These are phyloP conservation scores for Neomorphus geoffroyi DNA, from an alignment of 2,797 vertebrate genomes.

Conservation along the genomic window DNA sequence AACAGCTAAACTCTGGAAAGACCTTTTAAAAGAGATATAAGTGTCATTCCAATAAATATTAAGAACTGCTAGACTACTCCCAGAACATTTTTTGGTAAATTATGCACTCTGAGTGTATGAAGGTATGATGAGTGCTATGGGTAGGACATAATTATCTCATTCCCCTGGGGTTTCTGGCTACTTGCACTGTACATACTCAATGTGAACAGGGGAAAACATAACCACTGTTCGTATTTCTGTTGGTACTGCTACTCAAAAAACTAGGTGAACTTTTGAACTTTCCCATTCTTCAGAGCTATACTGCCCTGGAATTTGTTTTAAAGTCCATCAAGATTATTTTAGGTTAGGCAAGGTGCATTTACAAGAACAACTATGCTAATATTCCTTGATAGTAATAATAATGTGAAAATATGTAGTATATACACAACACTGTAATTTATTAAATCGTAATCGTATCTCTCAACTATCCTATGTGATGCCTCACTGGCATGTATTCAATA, in stretches of 20 bases:
- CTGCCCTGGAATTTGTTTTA: not conserved
- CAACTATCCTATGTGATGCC: not conserved
- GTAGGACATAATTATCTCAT: not conserved
- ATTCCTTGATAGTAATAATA: not conserved
- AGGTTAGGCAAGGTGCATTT: not conserved
- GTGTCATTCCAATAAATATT: not conserved
- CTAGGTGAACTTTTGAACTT: not conserved
- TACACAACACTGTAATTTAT: not conserved
- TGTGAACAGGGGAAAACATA: not conserved
- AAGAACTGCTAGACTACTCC: not conserved
- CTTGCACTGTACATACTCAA: not conserved
- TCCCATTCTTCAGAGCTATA: not conserved
- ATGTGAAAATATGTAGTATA: not conserved
- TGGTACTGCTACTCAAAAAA: not conserved
- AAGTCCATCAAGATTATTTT: not conserved
- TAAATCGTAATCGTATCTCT: not conserved
- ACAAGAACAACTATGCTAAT: not conserved
- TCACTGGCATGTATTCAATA: not conserved
- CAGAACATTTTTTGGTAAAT: not conserved
- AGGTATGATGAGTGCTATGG: not conserved
- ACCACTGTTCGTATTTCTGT: not conserved
- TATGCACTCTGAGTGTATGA: not conserved
- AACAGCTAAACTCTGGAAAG: not conserved
- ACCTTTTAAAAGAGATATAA: not conserved
- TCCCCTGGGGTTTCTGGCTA: not conserved